Conservation (phyloP, 2,797 vertebrate species). For the Pangasius larnaudii region DNA sequence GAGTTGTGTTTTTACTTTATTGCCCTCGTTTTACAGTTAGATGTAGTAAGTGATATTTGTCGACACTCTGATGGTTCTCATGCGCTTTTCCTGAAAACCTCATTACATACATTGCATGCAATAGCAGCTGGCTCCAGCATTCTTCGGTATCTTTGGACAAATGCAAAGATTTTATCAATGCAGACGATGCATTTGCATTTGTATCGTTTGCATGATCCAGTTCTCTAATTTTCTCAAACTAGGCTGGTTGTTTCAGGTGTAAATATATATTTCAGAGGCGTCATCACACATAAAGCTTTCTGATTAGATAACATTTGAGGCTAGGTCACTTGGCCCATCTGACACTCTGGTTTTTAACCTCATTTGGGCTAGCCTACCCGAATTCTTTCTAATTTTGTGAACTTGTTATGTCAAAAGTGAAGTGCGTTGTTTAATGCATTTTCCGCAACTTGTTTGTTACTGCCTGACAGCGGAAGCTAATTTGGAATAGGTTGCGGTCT, state of each 20-base stretch:
- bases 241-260: background rate
- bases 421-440: constrained; percentile 7
- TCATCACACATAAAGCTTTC: constrained; percentile 26
- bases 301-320: constrained; percentile 39
- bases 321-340: constrained; percentile 33
- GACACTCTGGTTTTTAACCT: constrained; percentile 36
- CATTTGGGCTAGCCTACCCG: constrained; percentile 45
- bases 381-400: constrained; percentile 24
- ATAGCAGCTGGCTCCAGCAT: background rate
- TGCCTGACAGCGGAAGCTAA: constrained; percentile 61
- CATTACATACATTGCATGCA: background rate
- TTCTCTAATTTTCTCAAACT: constrained; percentile 23
- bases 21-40: background rate
- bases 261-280: background rate
- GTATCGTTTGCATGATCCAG: constrained; percentile 13
- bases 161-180: constrained; percentile 1
- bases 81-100: background rate
- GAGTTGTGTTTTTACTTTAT: background rate
- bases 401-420: background rate
- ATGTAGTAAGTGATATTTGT: background rate
- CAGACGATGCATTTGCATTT: constrained; percentile 4
- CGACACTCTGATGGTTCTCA: no score
- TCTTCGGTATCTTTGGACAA: constrained; percentile 1
- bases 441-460: constrained; percentile 28
- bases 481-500: constrained; percentile 68